Conservation (phyloP, 30 jellyfish, hydroid and myxozoan genomes). For the Cassiopea xamachana region DNA sequence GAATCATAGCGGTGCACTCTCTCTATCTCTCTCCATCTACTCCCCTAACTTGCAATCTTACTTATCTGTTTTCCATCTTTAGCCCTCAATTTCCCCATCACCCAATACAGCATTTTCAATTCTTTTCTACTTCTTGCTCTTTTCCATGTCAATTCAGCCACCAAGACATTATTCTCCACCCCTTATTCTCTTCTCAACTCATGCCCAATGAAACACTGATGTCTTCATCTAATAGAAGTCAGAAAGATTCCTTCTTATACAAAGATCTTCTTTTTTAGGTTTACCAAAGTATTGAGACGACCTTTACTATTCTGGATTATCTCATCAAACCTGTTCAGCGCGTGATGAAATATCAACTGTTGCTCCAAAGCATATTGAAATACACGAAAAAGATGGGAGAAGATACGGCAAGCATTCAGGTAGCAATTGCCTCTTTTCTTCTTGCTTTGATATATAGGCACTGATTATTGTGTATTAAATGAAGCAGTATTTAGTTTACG, state of each 20-base stretch:
- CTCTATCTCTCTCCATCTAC: too few relatives aligned
- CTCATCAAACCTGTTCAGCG: conserved; percentile 91
- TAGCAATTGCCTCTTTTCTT: background rate
- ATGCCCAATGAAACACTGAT: background rate
- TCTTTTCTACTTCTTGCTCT: background rate
- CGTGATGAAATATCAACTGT: conserved; percentile 88
- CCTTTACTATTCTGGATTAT: conserved; percentile 69
- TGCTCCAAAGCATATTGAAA: conserved; percentile 67
- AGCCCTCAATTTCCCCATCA: background rate
- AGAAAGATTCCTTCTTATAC: background rate
- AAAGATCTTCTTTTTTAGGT: conserved; percentile 10
- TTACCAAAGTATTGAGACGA: conserved; percentile 50
- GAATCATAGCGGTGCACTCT: background rate
- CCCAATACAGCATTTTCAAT: background rate
- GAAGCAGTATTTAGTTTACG: too few relatives aligned
- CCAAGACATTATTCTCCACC: background rate
- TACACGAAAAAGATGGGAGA: conserved; percentile 76
- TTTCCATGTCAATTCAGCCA: background rate
- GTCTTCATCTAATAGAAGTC: background rate
- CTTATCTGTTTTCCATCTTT: background rate
- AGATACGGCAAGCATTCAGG: conserved; percentile 55
- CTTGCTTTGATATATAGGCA: background rate
- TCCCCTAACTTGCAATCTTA: background rate
- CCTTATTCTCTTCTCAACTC: background rate
- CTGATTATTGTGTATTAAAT: background rate